Conservation (phyloP, 1,140 invertebrate genomes). For the Drosophila funebris region DNA sequence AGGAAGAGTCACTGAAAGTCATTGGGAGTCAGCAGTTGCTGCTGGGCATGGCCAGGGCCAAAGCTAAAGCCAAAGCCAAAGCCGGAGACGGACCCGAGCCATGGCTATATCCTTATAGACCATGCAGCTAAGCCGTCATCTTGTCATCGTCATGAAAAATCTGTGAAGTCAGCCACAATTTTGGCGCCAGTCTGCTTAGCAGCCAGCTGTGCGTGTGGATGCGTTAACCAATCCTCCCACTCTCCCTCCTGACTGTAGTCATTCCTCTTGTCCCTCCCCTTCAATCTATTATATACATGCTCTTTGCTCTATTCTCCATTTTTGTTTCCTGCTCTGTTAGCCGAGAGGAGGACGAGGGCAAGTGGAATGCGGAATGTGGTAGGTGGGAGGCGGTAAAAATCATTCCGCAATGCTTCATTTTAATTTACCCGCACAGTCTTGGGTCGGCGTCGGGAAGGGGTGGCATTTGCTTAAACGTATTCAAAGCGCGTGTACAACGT, state of each 20-base stretch:
- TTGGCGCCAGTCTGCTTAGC: conserved; percentile 78
- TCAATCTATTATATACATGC: not conserved
- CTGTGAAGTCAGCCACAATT: conserved; percentile 78
- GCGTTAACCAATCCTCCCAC: conserved; percentile 53
- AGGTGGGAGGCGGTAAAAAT: conserved; percentile 52
- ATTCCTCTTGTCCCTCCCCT: not conserved
- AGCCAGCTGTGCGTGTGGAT: conserved; percentile 76
- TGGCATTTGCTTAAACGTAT: conserved; percentile 70
- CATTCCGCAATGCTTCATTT: conserved; percentile 74
- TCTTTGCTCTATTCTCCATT: conserved; percentile 1
- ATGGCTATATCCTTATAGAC: conserved; percentile 15
- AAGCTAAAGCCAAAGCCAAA: not conserved
- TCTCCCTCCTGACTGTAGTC: no score
- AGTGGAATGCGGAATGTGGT: no score
- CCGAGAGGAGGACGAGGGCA: not conserved
- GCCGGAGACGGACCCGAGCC: not conserved
- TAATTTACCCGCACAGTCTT: conserved; percentile 47
- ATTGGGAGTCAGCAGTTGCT: conserved; percentile 18
- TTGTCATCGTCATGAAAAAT: conserved; percentile 69
- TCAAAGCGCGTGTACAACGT: conserved; percentile 70
- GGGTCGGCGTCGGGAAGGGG: not conserved
- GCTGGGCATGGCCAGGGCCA: conserved; percentile 2
- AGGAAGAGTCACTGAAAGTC: conserved; percentile 40
- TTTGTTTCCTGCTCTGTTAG: not conserved
- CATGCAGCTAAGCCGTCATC: conserved; percentile 59